phyloP scores from a whole-genome alignment of 2,888 invertebrate genomes.

The Diploptera punctata region DNA sequence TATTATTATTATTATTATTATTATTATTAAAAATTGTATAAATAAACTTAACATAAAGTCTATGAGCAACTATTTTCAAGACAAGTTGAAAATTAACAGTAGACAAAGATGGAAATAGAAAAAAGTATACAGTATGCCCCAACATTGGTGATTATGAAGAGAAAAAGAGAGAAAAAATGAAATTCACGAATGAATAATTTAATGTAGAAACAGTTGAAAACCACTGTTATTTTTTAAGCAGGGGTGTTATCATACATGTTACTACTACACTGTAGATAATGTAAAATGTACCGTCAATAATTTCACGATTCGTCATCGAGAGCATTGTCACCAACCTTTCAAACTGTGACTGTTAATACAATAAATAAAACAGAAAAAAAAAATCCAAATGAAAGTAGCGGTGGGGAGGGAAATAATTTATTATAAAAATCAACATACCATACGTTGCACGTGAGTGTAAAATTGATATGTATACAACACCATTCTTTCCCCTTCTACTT shows the following conservation, averaged over 20 bases:
- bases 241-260: not conserved
- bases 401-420: conserved; percentile 6
- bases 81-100: no score
- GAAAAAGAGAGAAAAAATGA: no score
- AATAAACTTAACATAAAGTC: no score
- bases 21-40: no score
- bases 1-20: no score
- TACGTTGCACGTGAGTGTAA: not conserved
- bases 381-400: conserved; percentile 5
- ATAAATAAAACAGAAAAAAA: conserved; percentile 8
- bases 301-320: not conserved
- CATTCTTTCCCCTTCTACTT: not conserved
- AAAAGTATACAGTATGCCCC: no score
- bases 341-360: not conserved
- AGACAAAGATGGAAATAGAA: no score
- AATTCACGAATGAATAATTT: no score
- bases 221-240: not conserved
- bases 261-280: not conserved
- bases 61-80: no score
- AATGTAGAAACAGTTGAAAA: not conserved
- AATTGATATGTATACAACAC: not conserved
- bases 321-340: not conserved
- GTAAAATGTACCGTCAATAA: not conserved
- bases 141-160: no score
- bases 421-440: not conserved